Evolutionary conservation across 1,140 invertebrate species (phyloP).

Genomic region (Euura saliciscinereae): DNA sequence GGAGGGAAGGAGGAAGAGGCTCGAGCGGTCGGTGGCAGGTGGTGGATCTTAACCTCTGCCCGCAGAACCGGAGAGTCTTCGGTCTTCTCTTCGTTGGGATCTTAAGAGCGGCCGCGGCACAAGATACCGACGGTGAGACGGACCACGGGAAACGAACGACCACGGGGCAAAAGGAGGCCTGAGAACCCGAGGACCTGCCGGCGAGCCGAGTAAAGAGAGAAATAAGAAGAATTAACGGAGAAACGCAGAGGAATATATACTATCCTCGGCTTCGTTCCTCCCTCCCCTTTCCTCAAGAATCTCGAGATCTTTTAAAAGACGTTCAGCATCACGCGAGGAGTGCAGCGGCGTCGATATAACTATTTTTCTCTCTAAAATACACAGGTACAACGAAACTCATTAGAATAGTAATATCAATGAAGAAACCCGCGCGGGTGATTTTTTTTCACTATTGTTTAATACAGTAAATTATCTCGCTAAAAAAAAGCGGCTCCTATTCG

Average conservation of each 20-base stretch:
- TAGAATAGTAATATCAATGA: no score
- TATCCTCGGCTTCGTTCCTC: no score
- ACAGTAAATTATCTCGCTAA: no score
- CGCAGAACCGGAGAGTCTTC: not conserved
- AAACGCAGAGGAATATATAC: not conserved
- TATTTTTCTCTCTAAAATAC: no score
- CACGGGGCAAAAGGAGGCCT: slow-evolving; percentile 6
- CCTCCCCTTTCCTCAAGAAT: no score
- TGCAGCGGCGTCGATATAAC: no score
- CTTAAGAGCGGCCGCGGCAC: not conserved
- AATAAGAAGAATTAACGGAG: not conserved
- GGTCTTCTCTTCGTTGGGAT: not conserved
- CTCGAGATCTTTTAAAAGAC: no score
- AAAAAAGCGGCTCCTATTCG: no score
- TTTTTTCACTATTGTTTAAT: no score
- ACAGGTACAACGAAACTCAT: no score
- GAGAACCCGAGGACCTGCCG: not conserved
- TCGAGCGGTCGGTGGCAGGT: not conserved
- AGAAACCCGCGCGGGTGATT: no score
- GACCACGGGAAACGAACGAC: not conserved
- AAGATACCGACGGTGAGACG: not conserved
- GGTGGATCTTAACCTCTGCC: slow-evolving; percentile 1
- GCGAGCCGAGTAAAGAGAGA: not conserved
- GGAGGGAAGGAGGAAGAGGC: not conserved
- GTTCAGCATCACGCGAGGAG: no score